Base-by-base conservation (phyloP, 2,888 invertebrate species). In the Apodemia mormo region DNA sequence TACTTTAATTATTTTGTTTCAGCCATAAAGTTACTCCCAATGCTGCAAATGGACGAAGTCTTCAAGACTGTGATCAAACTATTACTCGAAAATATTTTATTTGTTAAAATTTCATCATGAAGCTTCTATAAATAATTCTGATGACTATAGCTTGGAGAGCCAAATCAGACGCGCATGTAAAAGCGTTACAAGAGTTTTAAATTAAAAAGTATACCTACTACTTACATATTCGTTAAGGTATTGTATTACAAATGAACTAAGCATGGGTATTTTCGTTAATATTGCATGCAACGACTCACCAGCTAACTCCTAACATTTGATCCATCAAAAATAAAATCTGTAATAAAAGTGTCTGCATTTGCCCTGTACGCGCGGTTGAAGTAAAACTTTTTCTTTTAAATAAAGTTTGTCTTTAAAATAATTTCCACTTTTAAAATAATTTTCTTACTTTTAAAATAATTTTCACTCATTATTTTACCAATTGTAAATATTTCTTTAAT, bases 1-100 rank as follows among this genome's bases (percentile, higher is more conserved):
- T n/a, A 52, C n/a, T 61, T 61, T 7, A 61, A 33, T 61, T 61
- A 61, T 14, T 61, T 33, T 61, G 58, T 61, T 61, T 61, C 61
- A 61, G 61, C 14, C 14, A 61, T 33, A 61, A 61, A 58, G 14
- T 61, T n/a, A 52, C 52, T 52, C 52, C 52, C 10, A 37, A 61
- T 12, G 33, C 12, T 52, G 12, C 33, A 6, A 61, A 61, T 61
- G 61, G 14, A 12, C 12, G 61, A 52, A n/a, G 52, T 14, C 12
- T 49, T n/a, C n/a, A 52, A 52, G 52, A 52, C n/a, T 7, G 12
- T 7, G 52, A n/a, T 52, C n/a, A 52, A 52, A 52, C 4, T 49
- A 49, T 12, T 14, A 49, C 3, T 5, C 1, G 49, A 2, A 49
- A 49, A 49, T 4, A 4, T 49, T 4, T 49, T 49, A 14, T 14